Evolutionary conservation across 1,140 invertebrate genomes (phyloP), one percentile per base, ranked within the genome.

Genomic region (Diachasmimorpha longicaudata): DNA sequence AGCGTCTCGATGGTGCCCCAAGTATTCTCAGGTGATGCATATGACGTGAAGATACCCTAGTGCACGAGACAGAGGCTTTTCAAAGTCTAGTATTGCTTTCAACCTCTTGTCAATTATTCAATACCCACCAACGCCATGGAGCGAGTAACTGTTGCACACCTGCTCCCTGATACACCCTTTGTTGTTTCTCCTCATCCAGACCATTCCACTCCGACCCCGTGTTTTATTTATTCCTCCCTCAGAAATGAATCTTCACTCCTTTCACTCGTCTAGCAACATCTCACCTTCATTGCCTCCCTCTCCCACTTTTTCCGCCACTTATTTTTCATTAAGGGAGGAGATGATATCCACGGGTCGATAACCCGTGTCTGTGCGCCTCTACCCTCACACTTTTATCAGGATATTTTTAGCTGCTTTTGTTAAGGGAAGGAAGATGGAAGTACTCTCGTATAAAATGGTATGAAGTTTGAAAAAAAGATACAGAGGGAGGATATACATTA

Each of bases 51-150:
- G n/a, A 52, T 52, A 52, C n/a, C 6, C 2, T 8, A n/a, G 23
- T 66, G 36, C 31, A 66, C 21, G 58, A 66, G 25, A 25, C 11
- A 66, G 58, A 19, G 23, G 11, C 21, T 31, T 31, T 66, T 66
- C 13, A 21, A 14, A 9, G 21, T 66, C 23, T 66, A 31, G 21
- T 66, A 66, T 66, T 31, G 23, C 23, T 66, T 66, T 66, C 58
- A 66, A 31, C 58, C 5, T 13, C 58, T 66, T 19, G 52, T 66
- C 58, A 66, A 66, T 66, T 66, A 66, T 66, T 66, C 58, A 66
- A 66, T 25, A 66, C 25, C 23, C 23, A 58, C n/a, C 9, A 25
- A 25, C 25, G 23, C 23, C 58, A 66, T 66, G 58, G 21, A 58
- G 23, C 10, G 25, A 31, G 31, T 66, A 66, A 66, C 58, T 66